Percentiles rank a stretch among this genome's conserved stretches.
Evolutionary conservation across 2,113 vertebrate species (phyloP).

Genomic region (Callithrix jacchus): DNA sequence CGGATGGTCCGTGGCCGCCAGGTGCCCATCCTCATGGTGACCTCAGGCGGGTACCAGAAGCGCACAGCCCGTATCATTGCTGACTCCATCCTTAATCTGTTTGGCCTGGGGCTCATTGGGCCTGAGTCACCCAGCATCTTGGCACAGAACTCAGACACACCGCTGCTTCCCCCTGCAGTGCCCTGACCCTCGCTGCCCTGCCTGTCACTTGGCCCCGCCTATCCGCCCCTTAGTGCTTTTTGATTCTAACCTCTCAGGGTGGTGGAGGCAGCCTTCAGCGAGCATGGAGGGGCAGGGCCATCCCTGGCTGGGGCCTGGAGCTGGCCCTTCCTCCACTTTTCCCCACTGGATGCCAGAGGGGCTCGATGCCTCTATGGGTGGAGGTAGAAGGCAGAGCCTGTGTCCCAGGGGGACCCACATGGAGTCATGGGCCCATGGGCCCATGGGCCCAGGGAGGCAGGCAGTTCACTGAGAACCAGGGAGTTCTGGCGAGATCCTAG

Average conservation of each 20-base stretch:
- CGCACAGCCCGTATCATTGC: slow-evolving; percentile 95
- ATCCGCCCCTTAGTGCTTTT: slow-evolving; percentile 15
- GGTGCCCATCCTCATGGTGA: slow-evolving; percentile 96
- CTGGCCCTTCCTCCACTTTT: neutral
- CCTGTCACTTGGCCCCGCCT: neutral
- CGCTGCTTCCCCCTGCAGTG: slow-evolving; percentile 73
- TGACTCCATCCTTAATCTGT: slow-evolving; percentile 96
- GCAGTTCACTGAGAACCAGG: neutral
- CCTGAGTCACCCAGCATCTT: slow-evolving; percentile 44
- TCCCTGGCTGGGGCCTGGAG: neutral
- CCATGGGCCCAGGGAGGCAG: neutral
- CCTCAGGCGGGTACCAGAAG: slow-evolving; percentile 96
- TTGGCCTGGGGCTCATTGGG: slow-evolving; percentile 87
- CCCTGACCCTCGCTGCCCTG: slow-evolving; percentile 57
- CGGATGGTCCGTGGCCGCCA: slow-evolving; percentile 83
- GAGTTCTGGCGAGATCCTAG: neutral
- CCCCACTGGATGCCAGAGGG: neutral
- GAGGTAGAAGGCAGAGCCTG: neutral
- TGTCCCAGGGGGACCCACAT: neutral
- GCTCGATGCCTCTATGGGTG: neutral
- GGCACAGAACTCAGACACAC: slow-evolving; percentile 74
- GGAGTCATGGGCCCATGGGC: accelerated
- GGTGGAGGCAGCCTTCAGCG: neutral
- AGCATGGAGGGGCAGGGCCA: neutral
- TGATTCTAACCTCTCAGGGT: neutral